A percentile compares a stretch with the other conserved stretches of the same genome.
Conservation (phyloP, 2,888 invertebrate genomes). For the Escarpia spicata region DNA sequence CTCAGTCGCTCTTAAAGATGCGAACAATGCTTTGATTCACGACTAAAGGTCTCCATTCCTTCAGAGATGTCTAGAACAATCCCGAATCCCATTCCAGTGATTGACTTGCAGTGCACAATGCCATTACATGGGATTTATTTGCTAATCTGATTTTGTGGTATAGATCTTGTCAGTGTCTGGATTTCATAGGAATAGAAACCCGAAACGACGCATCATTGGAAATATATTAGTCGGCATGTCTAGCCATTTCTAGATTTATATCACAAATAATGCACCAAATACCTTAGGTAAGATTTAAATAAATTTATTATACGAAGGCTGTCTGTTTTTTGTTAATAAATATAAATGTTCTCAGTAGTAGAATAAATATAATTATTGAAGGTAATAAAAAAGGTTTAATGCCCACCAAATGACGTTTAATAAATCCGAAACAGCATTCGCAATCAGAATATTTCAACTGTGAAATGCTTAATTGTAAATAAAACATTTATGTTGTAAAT, state of each 20-base stretch:
- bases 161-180: neutral
- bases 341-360: too few relatives aligned
- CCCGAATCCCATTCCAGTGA: neutral
- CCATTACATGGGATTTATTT: neutral
- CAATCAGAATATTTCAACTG: too few relatives aligned
- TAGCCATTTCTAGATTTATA: neutral
- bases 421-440: too few relatives aligned
- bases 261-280: neutral
- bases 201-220: neutral
- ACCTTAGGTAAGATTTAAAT: neutral
- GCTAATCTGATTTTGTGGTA: conserved; percentile 3
- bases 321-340: too few relatives aligned
- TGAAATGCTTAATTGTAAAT: too few relatives aligned
- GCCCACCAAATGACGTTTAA: too few relatives aligned
- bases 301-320: neutral
- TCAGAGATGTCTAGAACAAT: neutral
- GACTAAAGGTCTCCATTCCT: neutral
- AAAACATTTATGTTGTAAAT: too few relatives aligned
- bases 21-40: neutral
- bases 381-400: too few relatives aligned
- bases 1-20: neutral
- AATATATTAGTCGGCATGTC: neutral
- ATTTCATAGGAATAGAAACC: neutral
- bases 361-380: too few relatives aligned
- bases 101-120: neutral